Conservation (phyloP, 2,888 invertebrate genomes). For the Linyphia triangularis region DNA sequence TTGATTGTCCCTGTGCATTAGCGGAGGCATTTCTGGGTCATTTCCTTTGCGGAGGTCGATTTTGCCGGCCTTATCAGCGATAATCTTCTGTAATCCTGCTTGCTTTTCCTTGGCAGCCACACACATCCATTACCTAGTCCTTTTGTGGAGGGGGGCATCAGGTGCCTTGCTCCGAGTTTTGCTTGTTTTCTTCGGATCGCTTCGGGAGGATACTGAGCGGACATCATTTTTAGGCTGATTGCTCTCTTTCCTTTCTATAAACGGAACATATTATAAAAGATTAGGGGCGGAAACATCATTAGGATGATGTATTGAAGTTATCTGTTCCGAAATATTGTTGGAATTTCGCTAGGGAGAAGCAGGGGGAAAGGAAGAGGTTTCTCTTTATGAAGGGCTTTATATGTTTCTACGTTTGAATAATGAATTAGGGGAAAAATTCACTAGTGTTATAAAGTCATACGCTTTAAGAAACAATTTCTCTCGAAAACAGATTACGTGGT, state of each 20-base stretch:
- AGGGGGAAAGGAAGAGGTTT: no score
- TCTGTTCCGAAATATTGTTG: no score
- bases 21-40: conserved; percentile 60
- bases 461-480: no score
- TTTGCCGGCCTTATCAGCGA: conserved; percentile 53
- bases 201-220: not conserved
- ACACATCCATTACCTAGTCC: conserved; percentile 55
- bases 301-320: not conserved
- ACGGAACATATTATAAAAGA: not conserved
- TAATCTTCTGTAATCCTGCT: conserved; percentile 64
- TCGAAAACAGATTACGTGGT: no score
- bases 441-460: not conserved
- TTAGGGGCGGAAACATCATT: not conserved
- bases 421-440: not conserved
- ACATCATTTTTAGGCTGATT: not conserved
- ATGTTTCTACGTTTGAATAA: not conserved
- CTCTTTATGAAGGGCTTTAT: not conserved
- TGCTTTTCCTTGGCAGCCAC: conserved; percentile 37
- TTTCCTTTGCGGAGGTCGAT: conserved; percentile 51
- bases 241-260: not conserved
- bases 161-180: conserved; percentile 40
- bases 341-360: no score
- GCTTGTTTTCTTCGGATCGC: not conserved
- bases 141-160: conserved; percentile 33
- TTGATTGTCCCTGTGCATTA: conserved; percentile 48